phyloP scores from a whole-genome alignment of 1,140 invertebrate species.

The Drosophila leontia region DNA sequence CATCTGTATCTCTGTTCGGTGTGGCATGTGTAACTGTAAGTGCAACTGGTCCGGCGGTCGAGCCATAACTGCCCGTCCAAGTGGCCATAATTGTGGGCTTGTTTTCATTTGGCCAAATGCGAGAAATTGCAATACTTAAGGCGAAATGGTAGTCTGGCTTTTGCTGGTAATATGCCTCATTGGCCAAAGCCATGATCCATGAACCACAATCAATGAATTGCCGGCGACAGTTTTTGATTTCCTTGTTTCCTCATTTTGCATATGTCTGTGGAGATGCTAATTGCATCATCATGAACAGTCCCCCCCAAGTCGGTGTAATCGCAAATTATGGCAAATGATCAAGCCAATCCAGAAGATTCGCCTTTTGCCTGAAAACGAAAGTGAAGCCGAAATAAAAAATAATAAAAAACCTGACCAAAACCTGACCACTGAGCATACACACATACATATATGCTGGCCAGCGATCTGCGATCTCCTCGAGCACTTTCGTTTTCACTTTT shows the following conservation, averaged over 20 bases:
- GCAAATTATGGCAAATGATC: conserved; percentile 14
- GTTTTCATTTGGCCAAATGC: conserved; percentile 69
- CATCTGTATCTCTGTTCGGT: conserved; percentile 20
- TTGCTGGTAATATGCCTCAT: conserved; percentile 28
- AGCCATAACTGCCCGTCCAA: conserved; percentile 57
- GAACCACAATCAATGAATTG: conserved; percentile 40
- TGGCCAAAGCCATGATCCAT: conserved; percentile 53
- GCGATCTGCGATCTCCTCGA: conserved; percentile 36
- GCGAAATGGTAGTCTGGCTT: conserved; percentile 31
- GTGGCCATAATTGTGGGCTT: conserved; percentile 75
- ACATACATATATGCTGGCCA: conserved; percentile 14
- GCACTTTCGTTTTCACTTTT: conserved; percentile 83
- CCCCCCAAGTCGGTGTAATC: conserved; percentile 11
- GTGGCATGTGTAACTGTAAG: conserved; percentile 57
- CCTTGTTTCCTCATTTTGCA: conserved; percentile 69
- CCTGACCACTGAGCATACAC: conserved; percentile 24
- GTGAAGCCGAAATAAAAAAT: conserved; percentile 39
- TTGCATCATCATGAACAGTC: conserved; percentile 41
- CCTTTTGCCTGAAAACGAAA: conserved; percentile 60
- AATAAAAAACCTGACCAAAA: conserved; percentile 50
- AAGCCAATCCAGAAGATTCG: conserved; percentile 46
- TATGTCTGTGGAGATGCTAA: conserved; percentile 34
- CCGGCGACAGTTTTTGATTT: conserved; percentile 58
- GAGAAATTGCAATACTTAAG: conserved; percentile 69
- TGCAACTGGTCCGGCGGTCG: conserved; percentile 46